Evolutionary conservation across 2,888 invertebrate genomes (phyloP), one percentile per base, ranked within the genome.

Genomic region (Ellobium chinense): DNA sequence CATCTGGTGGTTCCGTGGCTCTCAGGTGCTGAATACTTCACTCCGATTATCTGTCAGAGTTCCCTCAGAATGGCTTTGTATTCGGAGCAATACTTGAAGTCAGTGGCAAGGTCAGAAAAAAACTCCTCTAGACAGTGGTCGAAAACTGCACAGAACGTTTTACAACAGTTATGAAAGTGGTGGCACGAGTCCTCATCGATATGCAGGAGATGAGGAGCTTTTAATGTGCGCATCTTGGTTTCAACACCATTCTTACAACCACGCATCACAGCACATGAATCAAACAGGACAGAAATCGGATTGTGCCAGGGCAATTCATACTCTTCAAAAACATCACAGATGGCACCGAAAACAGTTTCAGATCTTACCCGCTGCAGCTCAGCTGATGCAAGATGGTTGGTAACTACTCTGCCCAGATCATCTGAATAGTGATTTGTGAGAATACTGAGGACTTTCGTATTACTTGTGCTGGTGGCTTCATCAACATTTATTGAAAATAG

Each of bases 191-290:
- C 68, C 7, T 58, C 73, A 73, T 73, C 73, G 18, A 58, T 58
- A 24, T 73, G 58, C 21, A 73, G 34, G 4, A 73, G 60, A 60
- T 73, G 73, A 3, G 73, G 34, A 14, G 73, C 73, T 34, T 73
- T 73, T 9, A 29, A 14, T 7, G 12, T 18, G 31, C 73, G 56
- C 1, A 60, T 73, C 24, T 68, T 54, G 5, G 24, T 73, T 31
- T 73, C 73, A 24, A 58, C 58, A 24, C 73, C 73, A 29, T n/a
- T n/a, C 58, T 60, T 73, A 21, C 58, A 73, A n/a, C 73, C 73
- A 54, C n/a, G n/a, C n/a, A n/a, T n/a, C n/a, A n/a, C 73, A 31
- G 60, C 73, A 34, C 73, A 73, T 1, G 73, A 73, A 31, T 73
- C 73, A 27, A 73, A 56, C 56, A 73, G 29, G 1, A 73, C 34